Evolutionary conservation across 1,140 invertebrate genomes (phyloP), one percentile per base, ranked within the genome.

Genomic region (Cyphomyrmex costatus): DNA sequence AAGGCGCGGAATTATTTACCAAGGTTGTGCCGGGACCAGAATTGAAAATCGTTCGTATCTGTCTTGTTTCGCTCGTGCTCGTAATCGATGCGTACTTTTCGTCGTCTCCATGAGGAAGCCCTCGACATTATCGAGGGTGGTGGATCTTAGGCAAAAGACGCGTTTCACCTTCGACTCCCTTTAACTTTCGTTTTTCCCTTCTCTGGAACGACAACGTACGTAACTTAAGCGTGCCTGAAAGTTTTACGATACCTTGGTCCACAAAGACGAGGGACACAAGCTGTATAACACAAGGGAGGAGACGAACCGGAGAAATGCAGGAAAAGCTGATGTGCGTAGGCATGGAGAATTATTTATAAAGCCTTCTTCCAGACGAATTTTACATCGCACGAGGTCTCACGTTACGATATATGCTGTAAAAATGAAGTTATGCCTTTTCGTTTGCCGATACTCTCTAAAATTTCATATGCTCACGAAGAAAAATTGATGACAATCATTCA

Each of bases 21-120:
- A 73, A 82, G 88, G 58, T 16, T 70, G 53, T 19, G 71, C 30
- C 82, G 33, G 19, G 51, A 46, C 16, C 46, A 76, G 70, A 89
- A 86, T 86, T 87, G 85, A 80, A 61, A 53, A 51, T 70, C 58
- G 60, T 24, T 85, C 73, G 49, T n/a, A 27, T 33, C 21, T 46
- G 61, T 53, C 49, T 65, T 49, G 84, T 63, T 71, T 53, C 61
- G 46, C 46, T 53, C 24, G 4, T 49, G 36, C 70, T 84, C 58
- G 87, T 78, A 71, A 89, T 88, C 66, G 87, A 89, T 88, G 85
- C 87, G 42, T 74, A 60, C 70, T 88, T 89, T 61, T 85, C 79
- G 68, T 83, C 79, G 42, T 65, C 12, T 10, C 21, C 27, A 30
- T 5, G 3, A 24, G 63, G 70, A 51, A 58, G 27, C 16, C 27